These are phyloP conservation scores for Amaurobius ferox DNA, from an alignment of 2,888 invertebrate species.

Conservation along the genomic window DNA sequence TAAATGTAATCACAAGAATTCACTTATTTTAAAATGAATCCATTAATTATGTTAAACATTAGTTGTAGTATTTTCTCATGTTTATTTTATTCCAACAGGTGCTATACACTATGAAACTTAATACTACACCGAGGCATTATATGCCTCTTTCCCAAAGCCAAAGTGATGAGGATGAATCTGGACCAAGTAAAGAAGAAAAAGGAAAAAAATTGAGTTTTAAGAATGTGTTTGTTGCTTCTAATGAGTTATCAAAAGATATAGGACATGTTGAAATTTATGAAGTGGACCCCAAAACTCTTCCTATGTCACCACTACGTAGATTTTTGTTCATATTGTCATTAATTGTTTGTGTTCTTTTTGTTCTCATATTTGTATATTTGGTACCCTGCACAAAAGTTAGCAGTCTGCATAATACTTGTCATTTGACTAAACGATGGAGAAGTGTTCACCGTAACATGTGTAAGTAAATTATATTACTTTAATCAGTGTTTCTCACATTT, in stretches of 20 bases:
- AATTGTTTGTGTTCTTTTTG: constrained; percentile 54
- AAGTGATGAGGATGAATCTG: constrained; percentile 69
- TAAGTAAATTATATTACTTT: constrained; percentile 40
- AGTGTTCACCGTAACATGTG: constrained; percentile 43
- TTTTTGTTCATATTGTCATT: constrained; percentile 41
- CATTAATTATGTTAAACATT: too few species aligned
- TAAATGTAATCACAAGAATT: too few species aligned
- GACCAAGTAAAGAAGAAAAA: constrained; percentile 65
- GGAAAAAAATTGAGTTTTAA: constrained; percentile 47
- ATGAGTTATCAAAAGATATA: constrained; percentile 26
- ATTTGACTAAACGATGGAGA: constrained; percentile 40
- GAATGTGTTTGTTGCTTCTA: constrained; percentile 43
- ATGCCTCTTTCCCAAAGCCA: constrained; percentile 66
- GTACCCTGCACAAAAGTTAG: constrained; percentile 38
- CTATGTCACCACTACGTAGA: constrained; percentile 53
- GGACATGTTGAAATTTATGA: constrained; percentile 22
- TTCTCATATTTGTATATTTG: constrained; percentile 56
- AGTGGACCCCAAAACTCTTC: constrained; percentile 31
- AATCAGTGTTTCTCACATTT: too few species aligned
- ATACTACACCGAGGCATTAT: constrained; percentile 61
- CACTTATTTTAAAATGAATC: too few species aligned
- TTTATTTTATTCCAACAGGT: background rate
- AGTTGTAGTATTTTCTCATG: too few species aligned
- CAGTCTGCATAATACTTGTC: constrained; percentile 21
- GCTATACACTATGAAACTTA: constrained; percentile 40